phyloP scores from a whole-genome alignment of 1,140 invertebrate species.

The Arctopsyche grandis region DNA sequence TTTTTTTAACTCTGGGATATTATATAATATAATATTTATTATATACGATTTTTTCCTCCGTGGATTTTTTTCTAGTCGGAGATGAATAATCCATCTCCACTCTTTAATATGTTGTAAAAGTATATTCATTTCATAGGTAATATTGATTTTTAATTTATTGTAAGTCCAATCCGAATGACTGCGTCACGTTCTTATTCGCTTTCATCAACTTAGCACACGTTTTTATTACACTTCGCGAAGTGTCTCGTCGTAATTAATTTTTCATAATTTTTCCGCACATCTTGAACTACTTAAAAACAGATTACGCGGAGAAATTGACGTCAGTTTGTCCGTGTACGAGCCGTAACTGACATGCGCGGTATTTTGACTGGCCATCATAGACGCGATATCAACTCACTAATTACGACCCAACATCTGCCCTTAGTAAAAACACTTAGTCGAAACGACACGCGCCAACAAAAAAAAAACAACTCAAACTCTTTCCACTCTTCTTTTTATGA shows the following conservation, averaged over 20 bases:
- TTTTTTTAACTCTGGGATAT: too few relatives aligned
- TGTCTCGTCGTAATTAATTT: not conserved
- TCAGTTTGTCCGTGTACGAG: not conserved
- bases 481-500: slow-evolving; percentile 10
- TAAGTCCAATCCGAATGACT: too few relatives aligned
- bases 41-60: too few relatives aligned
- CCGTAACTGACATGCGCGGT: slow-evolving; percentile 41
- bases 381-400: slow-evolving; percentile 48
- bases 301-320: not conserved
- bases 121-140: too few relatives aligned
- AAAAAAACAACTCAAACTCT: slow-evolving; percentile 27
- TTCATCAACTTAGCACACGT: not conserved
- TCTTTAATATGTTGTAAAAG: too few relatives aligned
- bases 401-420: slow-evolving; percentile 49
- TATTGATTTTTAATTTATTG: too few relatives aligned
- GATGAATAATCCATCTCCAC: too few relatives aligned
- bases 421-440: slow-evolving; percentile 48
- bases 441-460: slow-evolving; percentile 13
- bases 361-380: slow-evolving; percentile 49
- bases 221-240: not conserved
- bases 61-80: too few relatives aligned
- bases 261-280: not conserved
- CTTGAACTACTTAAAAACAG: not conserved
- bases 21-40: too few relatives aligned
- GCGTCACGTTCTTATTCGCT: not conserved